Conservation (phyloP, 2,113 vertebrate species). For the Sebastes fasciatus region DNA sequence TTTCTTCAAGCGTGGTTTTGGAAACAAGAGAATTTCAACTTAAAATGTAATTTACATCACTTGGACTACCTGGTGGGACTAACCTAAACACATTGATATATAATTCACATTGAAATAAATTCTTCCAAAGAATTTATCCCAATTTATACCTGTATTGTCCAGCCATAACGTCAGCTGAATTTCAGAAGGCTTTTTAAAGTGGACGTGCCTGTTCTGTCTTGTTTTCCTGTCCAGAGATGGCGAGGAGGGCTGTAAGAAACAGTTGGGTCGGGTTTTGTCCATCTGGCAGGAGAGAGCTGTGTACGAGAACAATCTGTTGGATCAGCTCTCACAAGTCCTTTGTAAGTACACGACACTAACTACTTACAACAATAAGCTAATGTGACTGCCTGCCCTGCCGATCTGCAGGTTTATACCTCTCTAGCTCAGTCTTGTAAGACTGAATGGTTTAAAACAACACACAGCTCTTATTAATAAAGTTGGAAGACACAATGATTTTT, state of each 20-base stretch:
- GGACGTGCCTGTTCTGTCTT: background rate
- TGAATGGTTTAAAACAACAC: background rate
- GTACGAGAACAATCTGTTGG: conserved; percentile 95
- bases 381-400: background rate
- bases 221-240: conserved; percentile 87
- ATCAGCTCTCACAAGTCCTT: conserved; percentile 93
- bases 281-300: conserved; percentile 99
- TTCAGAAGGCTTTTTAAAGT: background rate
- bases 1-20: background rate
- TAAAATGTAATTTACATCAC: background rate
- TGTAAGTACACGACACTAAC: conserved; percentile 83
- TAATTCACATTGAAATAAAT: background rate
- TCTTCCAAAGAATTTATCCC: background rate
- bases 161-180: background rate
- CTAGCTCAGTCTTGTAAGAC: background rate
- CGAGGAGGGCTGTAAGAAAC: conserved; percentile 96
- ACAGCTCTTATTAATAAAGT: background rate
- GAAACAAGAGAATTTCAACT: background rate
- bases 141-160: background rate
- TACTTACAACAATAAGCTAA: background rate
- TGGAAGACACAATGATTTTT: background rate
- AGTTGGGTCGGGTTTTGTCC: conserved; percentile 93
- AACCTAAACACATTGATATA: background rate
- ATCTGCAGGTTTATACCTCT: background rate
- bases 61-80: background rate